Evolutionary conservation across 92 coral and sea anemone genomes (phyloP).

Genomic region (Zoanthus solanderi): DNA sequence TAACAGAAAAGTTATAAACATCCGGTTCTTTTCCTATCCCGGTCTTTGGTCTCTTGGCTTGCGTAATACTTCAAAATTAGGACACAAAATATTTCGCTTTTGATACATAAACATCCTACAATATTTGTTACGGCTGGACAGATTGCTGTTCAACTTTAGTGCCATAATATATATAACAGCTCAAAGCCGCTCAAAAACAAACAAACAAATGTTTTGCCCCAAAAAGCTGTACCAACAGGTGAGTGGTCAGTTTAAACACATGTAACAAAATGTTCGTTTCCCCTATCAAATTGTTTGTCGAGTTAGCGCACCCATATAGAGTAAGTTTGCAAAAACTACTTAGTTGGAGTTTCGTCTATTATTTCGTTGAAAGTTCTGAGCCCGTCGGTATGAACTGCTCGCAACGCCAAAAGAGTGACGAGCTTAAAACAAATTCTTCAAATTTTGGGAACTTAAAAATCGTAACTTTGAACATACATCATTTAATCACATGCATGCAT

Average conservation of each 20-base stretch:
- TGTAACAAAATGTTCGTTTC: too few species aligned
- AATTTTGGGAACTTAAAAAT: background rate
- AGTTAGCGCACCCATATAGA: background rate
- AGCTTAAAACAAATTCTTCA: too few species aligned
- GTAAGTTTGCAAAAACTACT: too few species aligned
- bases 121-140: background rate
- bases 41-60: background rate
- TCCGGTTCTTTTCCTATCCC: slow-evolving; percentile 26
- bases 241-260: background rate
- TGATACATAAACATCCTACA: background rate
- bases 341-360: too few species aligned
- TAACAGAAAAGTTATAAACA: background rate
- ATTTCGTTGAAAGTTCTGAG: too few species aligned
- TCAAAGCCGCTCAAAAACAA: background rate
- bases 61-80: slow-evolving; percentile 16
- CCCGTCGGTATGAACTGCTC: too few species aligned
- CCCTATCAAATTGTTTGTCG: too few species aligned
- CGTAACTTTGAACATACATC: background rate
- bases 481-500: too few species aligned
- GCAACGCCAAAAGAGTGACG: too few species aligned
- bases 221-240: background rate
- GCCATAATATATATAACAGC: background rate
- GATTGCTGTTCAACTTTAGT: background rate
- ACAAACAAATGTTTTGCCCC: background rate
- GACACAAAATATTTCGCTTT: slow-evolving; percentile 20